Conservation (phyloP, 2,113 vertebrate species). For the Leucopsar rothschildi region DNA sequence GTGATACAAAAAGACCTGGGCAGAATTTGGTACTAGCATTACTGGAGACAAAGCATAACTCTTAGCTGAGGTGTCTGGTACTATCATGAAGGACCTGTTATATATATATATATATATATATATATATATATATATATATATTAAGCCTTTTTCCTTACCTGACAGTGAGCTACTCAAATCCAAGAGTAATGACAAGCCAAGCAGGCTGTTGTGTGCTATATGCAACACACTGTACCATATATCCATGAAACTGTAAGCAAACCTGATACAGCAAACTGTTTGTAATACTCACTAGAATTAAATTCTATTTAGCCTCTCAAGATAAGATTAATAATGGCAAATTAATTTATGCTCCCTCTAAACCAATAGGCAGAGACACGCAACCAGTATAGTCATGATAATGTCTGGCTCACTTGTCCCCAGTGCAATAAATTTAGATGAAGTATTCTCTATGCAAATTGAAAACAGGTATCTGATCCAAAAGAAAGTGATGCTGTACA, state of each 20-base stretch:
- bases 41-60: background rate
- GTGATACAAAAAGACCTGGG: background rate
- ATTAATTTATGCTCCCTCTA: background rate
- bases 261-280: background rate
- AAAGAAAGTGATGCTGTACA: background rate
- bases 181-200: background rate
- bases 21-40: background rate
- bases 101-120: background rate
- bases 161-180: background rate
- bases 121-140: no score
- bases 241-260: background rate
- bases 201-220: background rate
- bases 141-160: background rate
- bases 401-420: background rate
- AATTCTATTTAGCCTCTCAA: background rate
- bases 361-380: background rate
- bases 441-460: background rate
- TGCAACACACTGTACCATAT: background rate
- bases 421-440: conserved; percentile 3
- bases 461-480: conserved; percentile 6
- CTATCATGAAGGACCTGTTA: background rate
- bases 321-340: background rate
- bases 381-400: background rate
- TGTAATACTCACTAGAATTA: background rate
- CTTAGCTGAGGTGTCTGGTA: background rate